These are phyloP conservation scores for Palythoa caribaeorum DNA, from an alignment of 92 coral and sea anemone genomes.

Conservation along the genomic window DNA sequence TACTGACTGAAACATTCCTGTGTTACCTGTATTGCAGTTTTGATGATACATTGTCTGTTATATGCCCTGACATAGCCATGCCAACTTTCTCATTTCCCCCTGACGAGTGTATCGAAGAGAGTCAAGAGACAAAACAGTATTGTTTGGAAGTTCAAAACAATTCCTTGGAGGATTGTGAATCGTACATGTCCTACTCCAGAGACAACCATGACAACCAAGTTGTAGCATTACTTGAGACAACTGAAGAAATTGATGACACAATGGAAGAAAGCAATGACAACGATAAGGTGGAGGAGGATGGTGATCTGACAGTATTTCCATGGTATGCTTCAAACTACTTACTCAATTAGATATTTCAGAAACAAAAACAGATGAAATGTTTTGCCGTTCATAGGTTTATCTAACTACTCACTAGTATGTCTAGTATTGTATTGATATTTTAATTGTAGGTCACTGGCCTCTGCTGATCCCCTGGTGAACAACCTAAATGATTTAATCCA, in stretches of 20 bases:
- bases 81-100: conserved; percentile 13
- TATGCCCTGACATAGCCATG: conserved; percentile 16
- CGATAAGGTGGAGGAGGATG: conserved; percentile 12
- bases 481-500: conserved; percentile 38
- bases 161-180: conserved; percentile 29
- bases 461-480: conserved; percentile 48
- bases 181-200: conserved; percentile 31
- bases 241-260: conserved; percentile 22
- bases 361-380: conserved; percentile 14
- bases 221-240: conserved; percentile 31
- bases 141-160: conserved; percentile 24
- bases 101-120: conserved; percentile 15
- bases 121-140: conserved; percentile 15
- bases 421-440: conserved; percentile 5
- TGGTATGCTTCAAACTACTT: conserved; percentile 25
- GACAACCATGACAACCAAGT: conserved; percentile 30
- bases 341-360: conserved; percentile 3
- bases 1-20: conserved; percentile 15
- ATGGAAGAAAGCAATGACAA: conserved; percentile 14
- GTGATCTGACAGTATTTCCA: conserved; percentile 31
- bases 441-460: conserved; percentile 35
- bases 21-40: conserved; percentile 25
- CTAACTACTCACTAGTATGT: background rate
- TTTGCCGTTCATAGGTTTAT: conserved; percentile 7
- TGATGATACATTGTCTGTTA: conserved; percentile 32